Base-by-base conservation (phyloP, 2,888 invertebrate species). In the Agonopterix heracliana region DNA sequence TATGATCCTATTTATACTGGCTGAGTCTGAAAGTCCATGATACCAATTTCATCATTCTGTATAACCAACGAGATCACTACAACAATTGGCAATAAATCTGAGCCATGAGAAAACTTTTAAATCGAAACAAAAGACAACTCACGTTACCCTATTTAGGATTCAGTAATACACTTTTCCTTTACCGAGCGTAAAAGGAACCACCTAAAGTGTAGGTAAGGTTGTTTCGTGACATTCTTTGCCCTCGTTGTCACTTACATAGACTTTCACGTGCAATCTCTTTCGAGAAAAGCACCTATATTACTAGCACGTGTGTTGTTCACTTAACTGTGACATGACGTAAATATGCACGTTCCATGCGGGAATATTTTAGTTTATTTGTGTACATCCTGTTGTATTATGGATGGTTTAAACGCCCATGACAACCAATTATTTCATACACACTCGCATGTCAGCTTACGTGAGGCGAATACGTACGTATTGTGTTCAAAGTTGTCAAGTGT, bases 371-470 rank as follows among this genome's bases (percentile, higher is more conserved):
- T 38, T 11, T 38, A 38, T n/a, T 38, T 10, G n/a, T 38, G 9
- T 10, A 38, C 38, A 7, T 26, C 26, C 26, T 26, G 26, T 26
- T 26, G 7, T 26, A 26, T 26, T 26, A 26, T 26, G 26, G 26
- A 26, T 26, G 26, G 26, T 26, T 26, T 26, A 26, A 26, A 26
- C 26, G 26, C 26, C 26, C 5, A 38, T 38, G 62, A 59, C 60
- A 55, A 53, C 51, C 53, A 64, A 68, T 71, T 64, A 69, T 66
- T 65, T 65, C 56, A 63, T 59, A 58, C 57, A 60, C 54, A 56
- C 55, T 58, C 57, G 55, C 55, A 52, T 55, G 55, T 51, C 55
- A 55, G 48, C 48, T 50, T 59, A 59, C 55, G 55, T 62, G 57
- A 51, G 12, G 9, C 26, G 40, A 41, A 41, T 41, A 41, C 45